Evolutionary conservation across 1,140 invertebrate species (phyloP), one percentile per base, ranked within the genome.

Genomic region (Elysia chlorotica): DNA sequence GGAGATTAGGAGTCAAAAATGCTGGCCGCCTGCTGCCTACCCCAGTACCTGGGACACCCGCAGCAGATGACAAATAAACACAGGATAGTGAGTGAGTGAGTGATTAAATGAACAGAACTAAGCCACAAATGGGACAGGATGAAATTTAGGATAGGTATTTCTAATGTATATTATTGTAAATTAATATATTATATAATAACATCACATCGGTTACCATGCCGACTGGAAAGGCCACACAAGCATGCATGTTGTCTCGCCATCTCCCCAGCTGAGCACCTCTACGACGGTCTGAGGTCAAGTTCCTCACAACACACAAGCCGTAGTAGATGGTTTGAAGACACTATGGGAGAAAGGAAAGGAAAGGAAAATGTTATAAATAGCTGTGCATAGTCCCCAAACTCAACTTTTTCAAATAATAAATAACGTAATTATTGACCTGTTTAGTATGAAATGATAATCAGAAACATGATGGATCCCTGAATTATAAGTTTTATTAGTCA

Each of bases 211-310:
- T 74, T 75, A 86, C 83, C 28, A 78, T 75, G 65, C 84, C 84
- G 5, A 94, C 81, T 23, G 94, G 94, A 82, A 95, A 96, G 70
- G 92, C 92, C 67, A 95, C 84, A 4, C 91, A 87, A 70, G 92
- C 89, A 79, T 93, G 91, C 2, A 94, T 78, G 70, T 87, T 90
- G 87, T 96, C 94, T 82, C 94, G 92, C 25, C 93, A 82, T 79
- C 89, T 90, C 57, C 93, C 67, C 73, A 73, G 21, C 76, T 61
- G 81, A 80, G 25, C 65, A 54, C 19, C 65, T 62, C 63, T 80
- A 76, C 19, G n/a, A n/a, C n/a, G n/a, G n/a, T 72, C 72, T 21
- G 78, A 81, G 61, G 71, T 72, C 2, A 84, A 41, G 33, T 79
- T 76, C 75, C 79, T 81, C 0, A 80, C 56, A 1, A 83, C 54